Base-by-base conservation (phyloP, 2,888 invertebrate genomes). In the Tetrapedia diversipes region DNA sequence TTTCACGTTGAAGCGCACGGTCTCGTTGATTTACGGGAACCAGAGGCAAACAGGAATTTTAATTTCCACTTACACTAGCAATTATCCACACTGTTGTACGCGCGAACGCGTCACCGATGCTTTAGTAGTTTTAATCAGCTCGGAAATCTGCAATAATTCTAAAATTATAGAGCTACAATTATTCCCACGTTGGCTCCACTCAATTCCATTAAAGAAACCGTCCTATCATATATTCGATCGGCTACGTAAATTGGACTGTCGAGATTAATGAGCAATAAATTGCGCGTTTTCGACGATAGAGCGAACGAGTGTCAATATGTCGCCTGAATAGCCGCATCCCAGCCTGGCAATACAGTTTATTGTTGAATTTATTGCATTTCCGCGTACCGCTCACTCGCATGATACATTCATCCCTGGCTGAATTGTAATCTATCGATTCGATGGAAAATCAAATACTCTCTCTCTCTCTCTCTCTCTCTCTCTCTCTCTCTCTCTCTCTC, bases 191-290 rank as follows among this genome's bases (percentile, higher is more conserved):
- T 49, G 47, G 47, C 19, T 16, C 29, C n/a, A 16, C 11, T 37
- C 61, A 19, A 76, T 77, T 71, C 60, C 71, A 70, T 67, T 71
- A 71, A 78, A 78, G 78, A 78, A 78, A 71, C 39, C 75, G 14
- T 24, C n/a, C 75, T 68, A 68, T 75, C 71, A 51, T 68, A 71
- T 67, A 68, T 83, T 68, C 63, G 47, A 73, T 65, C 72, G 67
- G 49, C 11, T 47, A 64, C 64, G 69, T 69, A 74, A 82, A 78
- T 74, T 72, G 63, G 60, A 68, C 65, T 37, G 74, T 64, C 67
- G 53, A 72, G 69, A 79, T 82, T 79, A 80, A 81, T 81, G 76
- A 81, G 70, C 63, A 66, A 77, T 77, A 81, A 81, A 82, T 77
- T 47, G 57, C 59, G 19, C 45, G 68, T 75, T 70, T 69, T 77